Conservation (phyloP, 2,113 vertebrate species). For the Chionis minor region DNA sequence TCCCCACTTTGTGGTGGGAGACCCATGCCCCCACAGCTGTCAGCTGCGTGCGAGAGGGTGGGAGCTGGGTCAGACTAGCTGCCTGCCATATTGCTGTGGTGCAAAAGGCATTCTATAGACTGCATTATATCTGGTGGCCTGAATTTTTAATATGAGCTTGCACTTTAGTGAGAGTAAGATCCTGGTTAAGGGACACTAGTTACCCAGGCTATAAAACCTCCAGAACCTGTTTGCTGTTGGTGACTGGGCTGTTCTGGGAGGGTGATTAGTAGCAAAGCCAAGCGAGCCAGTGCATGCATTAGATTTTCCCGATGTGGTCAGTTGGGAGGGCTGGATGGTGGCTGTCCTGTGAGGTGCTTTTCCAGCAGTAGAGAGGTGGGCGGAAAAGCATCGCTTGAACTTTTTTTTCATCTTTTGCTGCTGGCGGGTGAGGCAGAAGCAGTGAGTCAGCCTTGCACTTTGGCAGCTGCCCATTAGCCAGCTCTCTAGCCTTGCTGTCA, state of each 20-base stretch:
- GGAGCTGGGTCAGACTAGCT: not conserved
- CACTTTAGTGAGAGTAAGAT: not conserved
- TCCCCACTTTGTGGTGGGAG: no score
- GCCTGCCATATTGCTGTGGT: fast-evolving
- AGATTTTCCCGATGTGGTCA: not conserved
- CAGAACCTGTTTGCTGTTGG: not conserved
- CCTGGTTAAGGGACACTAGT: not conserved
- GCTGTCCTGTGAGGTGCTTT: not conserved
- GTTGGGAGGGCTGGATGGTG: not conserved
- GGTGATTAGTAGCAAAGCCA: not conserved
- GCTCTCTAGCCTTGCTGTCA: not conserved
- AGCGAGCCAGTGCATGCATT: fast-evolving
- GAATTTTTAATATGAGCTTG: not conserved
- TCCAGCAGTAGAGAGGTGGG: not conserved
- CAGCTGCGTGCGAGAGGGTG: not conserved
- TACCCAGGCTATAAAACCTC: not conserved
- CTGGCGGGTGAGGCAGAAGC: not conserved
- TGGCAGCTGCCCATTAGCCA: not conserved
- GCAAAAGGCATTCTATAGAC: not conserved
- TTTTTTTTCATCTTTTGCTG: not conserved
- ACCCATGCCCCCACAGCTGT: fast-evolving
- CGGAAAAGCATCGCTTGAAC: not conserved
- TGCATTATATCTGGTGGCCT: not conserved
- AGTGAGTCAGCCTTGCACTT: not conserved
- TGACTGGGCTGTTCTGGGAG: fast-evolving